Percentiles rank a stretch among this genome's conserved stretches.
These are phyloP conservation scores for Xestia sexstrigata DNA, from an alignment of 2,888 invertebrate species.

Conservation along the genomic window DNA sequence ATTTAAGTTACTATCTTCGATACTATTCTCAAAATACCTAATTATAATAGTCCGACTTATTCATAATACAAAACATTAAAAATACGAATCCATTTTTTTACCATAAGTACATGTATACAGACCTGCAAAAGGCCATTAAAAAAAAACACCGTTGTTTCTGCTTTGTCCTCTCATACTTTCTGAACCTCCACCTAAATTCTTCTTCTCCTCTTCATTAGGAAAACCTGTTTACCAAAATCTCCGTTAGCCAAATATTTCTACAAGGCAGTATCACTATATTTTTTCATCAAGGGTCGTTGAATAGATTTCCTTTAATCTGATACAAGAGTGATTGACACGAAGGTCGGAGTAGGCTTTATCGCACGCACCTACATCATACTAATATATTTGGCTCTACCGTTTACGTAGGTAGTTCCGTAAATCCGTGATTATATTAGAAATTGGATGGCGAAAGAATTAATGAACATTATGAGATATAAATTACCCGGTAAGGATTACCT, in stretches of 20 bases:
- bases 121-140: too few relatives aligned
- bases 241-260: background rate
- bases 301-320: constrained; percentile 45
- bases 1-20: too few relatives aligned
- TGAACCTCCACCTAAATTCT: background rate
- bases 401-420: constrained; percentile 18
- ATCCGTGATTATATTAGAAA: constrained; percentile 7
- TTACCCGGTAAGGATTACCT: constrained; percentile 9
- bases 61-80: too few relatives aligned
- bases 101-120: too few relatives aligned
- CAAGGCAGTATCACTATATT: background rate
- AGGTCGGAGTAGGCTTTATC: constrained; percentile 35
- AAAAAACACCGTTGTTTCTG: too few relatives aligned
- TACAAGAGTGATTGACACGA: constrained; percentile 47
- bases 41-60: too few relatives aligned
- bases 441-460: constrained; percentile 9
- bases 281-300: constrained; percentile 10
- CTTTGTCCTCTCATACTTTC: background rate
- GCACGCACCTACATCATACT: constrained; percentile 19
- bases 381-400: constrained; percentile 7
- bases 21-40: too few relatives aligned
- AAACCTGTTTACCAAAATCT: background rate
- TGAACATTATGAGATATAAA: constrained; percentile 20
- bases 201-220: background rate
- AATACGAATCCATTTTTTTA: too few relatives aligned